A percentile compares a stretch with the other conserved stretches of the same genome.
Evolutionary conservation across 2,888 invertebrate genomes (phyloP).

Genomic region (Operophtera brumata): DNA sequence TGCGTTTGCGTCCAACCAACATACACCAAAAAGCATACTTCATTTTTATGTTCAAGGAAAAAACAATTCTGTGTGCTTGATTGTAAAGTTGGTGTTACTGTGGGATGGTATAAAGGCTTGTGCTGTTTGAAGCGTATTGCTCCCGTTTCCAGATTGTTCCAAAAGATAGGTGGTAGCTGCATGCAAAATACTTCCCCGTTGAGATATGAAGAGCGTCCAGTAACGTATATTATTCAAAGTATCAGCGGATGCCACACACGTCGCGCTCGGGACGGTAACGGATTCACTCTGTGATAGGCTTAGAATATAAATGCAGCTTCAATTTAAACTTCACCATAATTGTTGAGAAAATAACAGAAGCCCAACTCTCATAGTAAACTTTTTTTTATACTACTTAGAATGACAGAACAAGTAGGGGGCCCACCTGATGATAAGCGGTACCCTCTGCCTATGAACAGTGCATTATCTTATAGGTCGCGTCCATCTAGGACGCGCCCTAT

Average conservation of each 20-base stretch:
- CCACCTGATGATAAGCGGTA: too few species aligned
- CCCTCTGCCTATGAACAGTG: too few species aligned
- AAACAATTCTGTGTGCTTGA: constrained; percentile 12
- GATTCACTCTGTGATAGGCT: constrained; percentile 21
- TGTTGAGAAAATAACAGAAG: constrained; percentile 19
- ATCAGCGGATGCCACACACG: constrained; percentile 73
- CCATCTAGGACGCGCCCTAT: too few species aligned
- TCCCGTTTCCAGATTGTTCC: constrained; percentile 73
- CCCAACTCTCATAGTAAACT: too few species aligned
- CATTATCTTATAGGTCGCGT: too few species aligned
- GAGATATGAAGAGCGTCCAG: constrained; percentile 74
- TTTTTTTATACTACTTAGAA: too few species aligned
- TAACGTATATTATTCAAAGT: constrained; percentile 68
- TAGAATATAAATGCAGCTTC: constrained; percentile 21
- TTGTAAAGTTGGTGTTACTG: constrained; percentile 31
- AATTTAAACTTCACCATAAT: constrained; percentile 20
- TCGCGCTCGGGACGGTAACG: constrained; percentile 48
- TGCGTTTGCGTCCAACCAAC: constrained; percentile 51
- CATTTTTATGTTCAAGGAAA: constrained; percentile 9
- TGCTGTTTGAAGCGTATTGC: constrained; percentile 44
- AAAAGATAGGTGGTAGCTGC: constrained; percentile 72
- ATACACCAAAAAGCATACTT: constrained; percentile 32
- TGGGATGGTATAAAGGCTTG: constrained; percentile 15
- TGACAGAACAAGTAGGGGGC: too few species aligned
- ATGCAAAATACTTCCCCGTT: constrained; percentile 77